Percentiles rank a stretch among this genome's conserved stretches.
Evolutionary conservation across 2,113 vertebrate genomes (phyloP).

Genomic region (Zosterops borbonicus): DNA sequence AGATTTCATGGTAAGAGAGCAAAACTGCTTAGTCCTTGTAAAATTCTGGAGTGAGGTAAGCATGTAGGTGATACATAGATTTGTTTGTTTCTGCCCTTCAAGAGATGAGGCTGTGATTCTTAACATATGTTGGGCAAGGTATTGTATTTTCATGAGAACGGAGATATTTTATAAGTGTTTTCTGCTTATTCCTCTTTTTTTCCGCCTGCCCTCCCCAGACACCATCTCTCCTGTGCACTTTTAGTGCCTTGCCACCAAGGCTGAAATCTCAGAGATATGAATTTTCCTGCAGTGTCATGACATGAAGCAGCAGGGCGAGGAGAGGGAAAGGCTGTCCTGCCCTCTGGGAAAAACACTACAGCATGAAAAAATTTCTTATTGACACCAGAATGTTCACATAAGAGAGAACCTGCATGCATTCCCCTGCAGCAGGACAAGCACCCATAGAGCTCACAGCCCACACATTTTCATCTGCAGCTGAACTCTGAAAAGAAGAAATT

Average conservation of each 20-base stretch:
- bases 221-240: not conserved
- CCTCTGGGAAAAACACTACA: not conserved
- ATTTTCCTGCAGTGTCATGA: not conserved
- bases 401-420: not conserved
- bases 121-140: not conserved
- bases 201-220: not conserved
- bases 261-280: not conserved
- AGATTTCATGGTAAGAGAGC: not conserved
- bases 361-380: not conserved
- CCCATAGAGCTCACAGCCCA: not conserved
- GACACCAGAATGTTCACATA: not conserved
- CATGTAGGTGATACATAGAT: accelerated
- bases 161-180: not conserved
- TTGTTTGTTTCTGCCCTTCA: not conserved
- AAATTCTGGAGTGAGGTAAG: not conserved
- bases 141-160: not conserved
- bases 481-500: not conserved
- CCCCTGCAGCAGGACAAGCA: not conserved
- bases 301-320: not conserved
- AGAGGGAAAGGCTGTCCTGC: not conserved
- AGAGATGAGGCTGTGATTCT: not conserved
- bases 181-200: not conserved
- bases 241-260: not conserved
- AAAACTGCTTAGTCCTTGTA: not conserved
- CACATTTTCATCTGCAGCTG: not conserved